phyloP scores from a whole-genome alignment of 2,797 vertebrate species.

The Liasis olivaceus region DNA sequence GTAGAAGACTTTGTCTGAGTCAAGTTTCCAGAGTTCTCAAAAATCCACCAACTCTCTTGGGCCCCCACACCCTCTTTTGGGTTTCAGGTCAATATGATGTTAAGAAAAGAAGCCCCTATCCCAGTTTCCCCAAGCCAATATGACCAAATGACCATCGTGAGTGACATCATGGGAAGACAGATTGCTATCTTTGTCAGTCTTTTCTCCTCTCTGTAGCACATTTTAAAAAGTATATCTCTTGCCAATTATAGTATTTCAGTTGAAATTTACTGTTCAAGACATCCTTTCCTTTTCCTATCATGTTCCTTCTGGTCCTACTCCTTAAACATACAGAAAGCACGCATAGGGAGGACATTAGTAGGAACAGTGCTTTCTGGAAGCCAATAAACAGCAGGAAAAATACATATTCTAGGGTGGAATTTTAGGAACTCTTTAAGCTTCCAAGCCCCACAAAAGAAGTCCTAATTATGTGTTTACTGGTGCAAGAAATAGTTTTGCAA shows the following conservation, averaged over 20 bases:
- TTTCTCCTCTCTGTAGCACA: neutral
- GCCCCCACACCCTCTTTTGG: no score
- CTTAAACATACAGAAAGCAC: neutral
- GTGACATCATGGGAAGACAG: neutral
- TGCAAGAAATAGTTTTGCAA: neutral
- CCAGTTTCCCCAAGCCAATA: neutral
- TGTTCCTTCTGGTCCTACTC: neutral
- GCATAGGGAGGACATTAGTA: neutral
- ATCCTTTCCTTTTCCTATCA: neutral
- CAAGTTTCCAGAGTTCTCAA: no score
- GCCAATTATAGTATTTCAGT: neutral
- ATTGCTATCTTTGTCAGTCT: neutral
- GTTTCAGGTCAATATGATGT: no score
- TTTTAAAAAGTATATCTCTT: neutral
- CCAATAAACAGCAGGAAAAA: neutral
- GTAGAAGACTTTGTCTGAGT: no score
- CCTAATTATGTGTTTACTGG: neutral
- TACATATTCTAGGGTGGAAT: neutral
- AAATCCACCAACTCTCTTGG: no score
- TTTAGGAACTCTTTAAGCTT: neutral
- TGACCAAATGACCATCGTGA: neutral
- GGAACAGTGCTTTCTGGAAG: neutral
- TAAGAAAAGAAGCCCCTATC: no score
- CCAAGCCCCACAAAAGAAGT: neutral
- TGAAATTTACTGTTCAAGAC: neutral